Evolutionary conservation across 2,797 vertebrate genomes (phyloP).

Genomic region (Lacerta agilis): DNA sequence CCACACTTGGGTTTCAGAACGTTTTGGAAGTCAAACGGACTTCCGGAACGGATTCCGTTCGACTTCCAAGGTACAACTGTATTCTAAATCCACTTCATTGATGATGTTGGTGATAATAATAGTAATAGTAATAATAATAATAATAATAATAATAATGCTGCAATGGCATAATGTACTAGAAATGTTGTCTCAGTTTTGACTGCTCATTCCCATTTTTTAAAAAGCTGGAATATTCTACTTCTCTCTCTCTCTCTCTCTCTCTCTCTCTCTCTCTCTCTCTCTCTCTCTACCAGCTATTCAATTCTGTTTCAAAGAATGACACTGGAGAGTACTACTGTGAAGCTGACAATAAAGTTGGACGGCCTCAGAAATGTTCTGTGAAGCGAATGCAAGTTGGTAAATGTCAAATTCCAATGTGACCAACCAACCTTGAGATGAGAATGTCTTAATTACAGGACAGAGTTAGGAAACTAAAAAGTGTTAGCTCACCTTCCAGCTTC

Average conservation of each 20-base stretch:
- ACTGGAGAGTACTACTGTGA: slow-evolving; percentile 91
- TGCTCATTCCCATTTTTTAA: background rate
- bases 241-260: slow-evolving; percentile 35
- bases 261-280: slow-evolving; percentile 24
- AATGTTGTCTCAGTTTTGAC: background rate
- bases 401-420: slow-evolving; percentile 53
- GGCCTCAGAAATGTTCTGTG: slow-evolving; percentile 83
- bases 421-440: slow-evolving; percentile 14
- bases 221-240: background rate
- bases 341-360: slow-evolving; percentile 88
- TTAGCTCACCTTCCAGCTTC: slow-evolving; percentile 11
- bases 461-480: slow-evolving; percentile 7
- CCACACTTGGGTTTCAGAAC: no score
- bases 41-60: no score
- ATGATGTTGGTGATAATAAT: no score
- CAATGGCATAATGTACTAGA: background rate
- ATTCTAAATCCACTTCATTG: no score
- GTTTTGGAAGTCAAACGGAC: no score
- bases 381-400: slow-evolving; percentile 90
- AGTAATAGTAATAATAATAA: accelerated
- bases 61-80: no score
- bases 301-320: slow-evolving; percentile 87
- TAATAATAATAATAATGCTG: background rate
- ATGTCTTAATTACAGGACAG: slow-evolving; percentile 10
- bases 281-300: slow-evolving; percentile 85